phyloP scores from a whole-genome alignment of 2,113 vertebrate genomes.

The Percopsis transmontana region DNA sequence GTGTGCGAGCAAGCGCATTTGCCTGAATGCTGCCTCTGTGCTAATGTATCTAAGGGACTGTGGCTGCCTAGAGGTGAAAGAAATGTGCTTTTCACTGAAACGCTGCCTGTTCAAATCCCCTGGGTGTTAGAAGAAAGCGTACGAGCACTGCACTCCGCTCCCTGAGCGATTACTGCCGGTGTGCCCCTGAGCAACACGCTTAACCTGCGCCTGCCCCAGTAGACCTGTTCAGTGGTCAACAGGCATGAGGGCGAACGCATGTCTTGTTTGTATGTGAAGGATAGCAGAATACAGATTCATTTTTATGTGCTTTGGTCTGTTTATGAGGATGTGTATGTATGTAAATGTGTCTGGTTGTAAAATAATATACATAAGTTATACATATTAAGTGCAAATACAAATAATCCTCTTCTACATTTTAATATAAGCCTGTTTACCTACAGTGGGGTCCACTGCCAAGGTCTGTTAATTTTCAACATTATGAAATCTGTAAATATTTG shows the following conservation, averaged over 20 bases:
- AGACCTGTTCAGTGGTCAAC: background rate
- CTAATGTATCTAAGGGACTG: slow-evolving; percentile 65
- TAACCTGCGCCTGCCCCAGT: slow-evolving; percentile 30
- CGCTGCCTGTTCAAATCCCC: slow-evolving; percentile 11
- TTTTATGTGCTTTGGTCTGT: no score
- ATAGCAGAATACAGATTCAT: no score
- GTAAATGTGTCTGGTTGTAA: no score
- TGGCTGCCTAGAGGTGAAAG: slow-evolving; percentile 57
- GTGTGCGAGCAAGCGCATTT: slow-evolving; percentile 18
- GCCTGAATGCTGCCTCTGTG: slow-evolving; percentile 45
- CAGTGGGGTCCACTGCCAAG: no score
- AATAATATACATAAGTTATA: no score
- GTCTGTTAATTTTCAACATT: no score
- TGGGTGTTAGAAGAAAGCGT: background rate
- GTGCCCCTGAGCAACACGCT: slow-evolving; percentile 59
- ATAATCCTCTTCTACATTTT: no score
- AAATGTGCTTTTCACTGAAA: slow-evolving; percentile 49
- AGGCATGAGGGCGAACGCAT: background rate
- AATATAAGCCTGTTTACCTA: no score
- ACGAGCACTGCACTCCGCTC: background rate
- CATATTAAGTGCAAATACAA: no score
- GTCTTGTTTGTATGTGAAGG: no score
- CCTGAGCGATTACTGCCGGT: slow-evolving; percentile 23
- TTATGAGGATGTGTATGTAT: no score
- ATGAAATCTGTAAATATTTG: no score